Base-by-base conservation (phyloP, 2,888 invertebrate species). In the Malachius bipustulatus region DNA sequence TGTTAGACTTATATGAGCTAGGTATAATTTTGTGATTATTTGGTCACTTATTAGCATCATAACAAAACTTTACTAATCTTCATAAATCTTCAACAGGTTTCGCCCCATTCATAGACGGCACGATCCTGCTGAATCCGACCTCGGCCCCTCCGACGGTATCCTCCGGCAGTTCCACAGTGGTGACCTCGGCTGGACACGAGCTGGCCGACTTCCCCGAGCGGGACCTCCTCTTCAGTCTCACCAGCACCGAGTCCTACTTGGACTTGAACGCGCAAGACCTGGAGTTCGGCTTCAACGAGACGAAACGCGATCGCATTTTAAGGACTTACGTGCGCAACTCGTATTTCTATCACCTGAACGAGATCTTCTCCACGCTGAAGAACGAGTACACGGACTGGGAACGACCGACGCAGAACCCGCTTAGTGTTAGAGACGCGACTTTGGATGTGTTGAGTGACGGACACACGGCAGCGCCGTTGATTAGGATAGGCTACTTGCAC, bases 321-420 rank as follows among this genome's bases (percentile, higher is more conserved):
- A 72, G 94, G 65, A 91, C 90, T 32, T 84, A 87, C 63, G 91
- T 94, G 43, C 75, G 93, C 45, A 96, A 96, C 67, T 81, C 91
- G 38, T 96, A 87, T 65, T 82, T 84, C 58, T 96, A 83, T 66
- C 94, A 96, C 65, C 73, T 93, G 50, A 90, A 89, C 64, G 93
- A 94, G 68, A 89, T 89, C 56, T 87, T 88, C 63, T 89, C 91
- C 34, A 90, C 93, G 35, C 70, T 94, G 50, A 71, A 71, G 60
- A 93, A 94, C 62, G 91, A 94, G 63, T 96, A 96, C 65, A 93
- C 91, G 39, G 91, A 94, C 63, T 94, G 94, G 93, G 89, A 85
- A 62, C 75, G 80, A 50, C 82, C 85, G 2, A 80, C 85, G 47
- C 81, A 87, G 53, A 85, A 84, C 61, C 84, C 88, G 43, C 70